Conservation (phyloP, 2,113 vertebrate genomes). For the Prionailurus bengalensis region DNA sequence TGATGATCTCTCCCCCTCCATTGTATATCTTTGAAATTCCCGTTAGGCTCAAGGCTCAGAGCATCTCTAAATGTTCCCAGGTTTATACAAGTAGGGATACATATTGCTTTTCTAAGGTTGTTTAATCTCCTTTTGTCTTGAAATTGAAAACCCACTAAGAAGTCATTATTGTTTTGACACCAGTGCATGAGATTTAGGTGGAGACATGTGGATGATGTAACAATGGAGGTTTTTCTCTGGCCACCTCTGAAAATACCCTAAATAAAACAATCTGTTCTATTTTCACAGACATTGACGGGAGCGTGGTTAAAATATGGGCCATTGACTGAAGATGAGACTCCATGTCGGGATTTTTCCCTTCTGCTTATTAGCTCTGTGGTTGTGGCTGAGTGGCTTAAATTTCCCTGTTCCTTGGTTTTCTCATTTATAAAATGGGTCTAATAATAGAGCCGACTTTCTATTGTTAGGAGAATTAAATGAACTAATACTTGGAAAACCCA, state of each 20-base stretch:
- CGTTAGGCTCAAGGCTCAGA: not conserved
- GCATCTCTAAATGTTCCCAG: not conserved
- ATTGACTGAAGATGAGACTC: not conserved
- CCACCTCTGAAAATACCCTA: not conserved
- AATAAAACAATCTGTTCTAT: not conserved
- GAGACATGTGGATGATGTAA: not conserved
- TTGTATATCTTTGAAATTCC: not conserved
- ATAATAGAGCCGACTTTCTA: not conserved
- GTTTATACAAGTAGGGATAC: not conserved
- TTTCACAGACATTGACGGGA: not conserved
- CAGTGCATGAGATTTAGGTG: not conserved
- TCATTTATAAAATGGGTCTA: not conserved
- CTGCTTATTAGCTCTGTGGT: not conserved
- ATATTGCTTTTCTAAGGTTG: not conserved
- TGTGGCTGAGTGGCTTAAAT: not conserved
- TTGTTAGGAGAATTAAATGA: not conserved
- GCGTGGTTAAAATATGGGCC: not conserved
- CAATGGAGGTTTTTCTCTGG: not conserved
- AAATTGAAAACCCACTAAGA: not conserved
- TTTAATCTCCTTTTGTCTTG: not conserved
- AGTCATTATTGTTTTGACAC: not conserved
- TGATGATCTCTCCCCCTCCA: not conserved
- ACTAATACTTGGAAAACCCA: not conserved
- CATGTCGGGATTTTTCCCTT: not conserved
- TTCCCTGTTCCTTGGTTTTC: slow-evolving; percentile 25